Evolutionary conservation across 1,140 invertebrate genomes (phyloP), one percentile per base, ranked within the genome.

Genomic region (Goniozus legneri): DNA sequence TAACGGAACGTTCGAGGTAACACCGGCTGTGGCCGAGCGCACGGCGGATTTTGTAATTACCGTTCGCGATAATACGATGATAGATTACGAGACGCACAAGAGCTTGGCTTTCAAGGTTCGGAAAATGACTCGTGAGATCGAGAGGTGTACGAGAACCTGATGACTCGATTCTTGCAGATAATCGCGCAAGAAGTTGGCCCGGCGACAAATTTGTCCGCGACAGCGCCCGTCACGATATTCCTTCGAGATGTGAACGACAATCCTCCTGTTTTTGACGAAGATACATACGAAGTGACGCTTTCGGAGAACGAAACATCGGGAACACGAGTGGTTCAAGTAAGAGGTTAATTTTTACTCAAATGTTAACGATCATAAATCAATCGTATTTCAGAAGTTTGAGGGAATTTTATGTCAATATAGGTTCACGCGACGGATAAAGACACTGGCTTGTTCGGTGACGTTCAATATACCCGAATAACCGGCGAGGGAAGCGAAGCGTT

Each of bases 191-290:
- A 92, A 71, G 70, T 91, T 24, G 85, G 84, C 24, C 82, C 86
- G 43, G 81, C 79, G 34, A 87, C 82, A 8, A 88, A 88, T 71
- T 74, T 87, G 34, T 86, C 88, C 14, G 80, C 83, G 1, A 80
- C 77, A 30, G 84, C 86, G 0, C 84, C 86, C 46, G 83, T 94
- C 0, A 86, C 83, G 0, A 85, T 96, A 2, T 84, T 87, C 60
- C 73, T 97, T 13, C 82, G 86, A 45, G 94, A 97, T 68, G 79
- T 89, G 2, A 97, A 97, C 64, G 95, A 97, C 63, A 94, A 95
- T 72, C 73, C 83, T 3, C 94, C 94, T 0, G 76, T 84, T 38
- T 97, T 97, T 66, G 72, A 82, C 7, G 77, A 86, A 51, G 63
- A 82, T 12, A 71, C 80, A 1, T 97, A 95, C 62, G 77, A 82